Evolutionary conservation across 2,888 invertebrate species (phyloP).

Genomic region (Frankliniella fusca): DNA sequence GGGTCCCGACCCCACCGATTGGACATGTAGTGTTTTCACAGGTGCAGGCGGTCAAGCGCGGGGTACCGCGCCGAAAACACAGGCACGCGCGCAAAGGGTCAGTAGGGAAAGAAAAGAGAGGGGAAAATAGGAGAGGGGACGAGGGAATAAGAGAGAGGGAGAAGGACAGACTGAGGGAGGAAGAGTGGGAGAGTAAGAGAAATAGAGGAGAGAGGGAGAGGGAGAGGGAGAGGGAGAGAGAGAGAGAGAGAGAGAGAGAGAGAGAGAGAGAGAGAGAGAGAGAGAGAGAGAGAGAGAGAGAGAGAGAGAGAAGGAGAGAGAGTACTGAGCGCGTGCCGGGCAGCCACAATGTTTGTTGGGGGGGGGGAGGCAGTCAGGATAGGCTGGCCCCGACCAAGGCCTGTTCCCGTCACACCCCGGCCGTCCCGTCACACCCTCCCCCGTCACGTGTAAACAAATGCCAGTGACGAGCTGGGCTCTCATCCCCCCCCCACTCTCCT

Average conservation of each 20-base stretch:
- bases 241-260: neutral
- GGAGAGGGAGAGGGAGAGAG: neutral
- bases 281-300: neutral
- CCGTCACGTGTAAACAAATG: too few species aligned
- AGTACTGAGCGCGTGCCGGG: neutral
- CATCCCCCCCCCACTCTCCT: neutral
- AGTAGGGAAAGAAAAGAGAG: neutral
- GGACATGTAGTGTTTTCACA: neutral
- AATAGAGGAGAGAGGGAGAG: constrained; percentile 17
- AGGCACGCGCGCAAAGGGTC: neutral
- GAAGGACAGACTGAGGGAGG: constrained; percentile 1
- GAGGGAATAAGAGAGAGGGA: neutral
- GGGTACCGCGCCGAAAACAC: neutral
- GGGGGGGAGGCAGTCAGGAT: too few species aligned
- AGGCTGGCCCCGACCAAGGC: too few species aligned
- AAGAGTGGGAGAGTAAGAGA: constrained; percentile 9
- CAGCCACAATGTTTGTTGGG: too few species aligned
- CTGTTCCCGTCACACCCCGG: too few species aligned
- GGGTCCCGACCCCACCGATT: neutral
- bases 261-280: neutral
- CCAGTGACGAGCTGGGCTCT: neutral
- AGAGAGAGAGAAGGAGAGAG: neutral
- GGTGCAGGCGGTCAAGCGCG: neutral
- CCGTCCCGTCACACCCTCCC: too few species aligned
- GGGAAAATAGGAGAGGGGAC: neutral